These are phyloP conservation scores for Lacerta agilis DNA, from an alignment of 2,797 vertebrate genomes.

Conservation along the genomic window DNA sequence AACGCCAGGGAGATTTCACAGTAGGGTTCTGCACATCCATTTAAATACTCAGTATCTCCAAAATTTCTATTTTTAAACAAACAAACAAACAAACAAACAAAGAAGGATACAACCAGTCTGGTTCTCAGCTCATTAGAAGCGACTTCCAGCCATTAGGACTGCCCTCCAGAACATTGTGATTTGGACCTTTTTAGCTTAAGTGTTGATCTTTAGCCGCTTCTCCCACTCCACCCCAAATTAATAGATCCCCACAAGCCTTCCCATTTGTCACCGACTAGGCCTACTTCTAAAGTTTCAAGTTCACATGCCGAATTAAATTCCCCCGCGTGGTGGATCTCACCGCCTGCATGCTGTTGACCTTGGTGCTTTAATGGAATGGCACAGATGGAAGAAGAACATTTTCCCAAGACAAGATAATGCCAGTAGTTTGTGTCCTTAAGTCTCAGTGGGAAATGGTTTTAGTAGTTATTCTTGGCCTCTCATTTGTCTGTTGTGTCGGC, in stretches of 20 bases:
- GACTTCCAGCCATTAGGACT: not conserved
- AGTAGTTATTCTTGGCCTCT: constrained; percentile 34
- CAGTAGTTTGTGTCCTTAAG: constrained; percentile 8
- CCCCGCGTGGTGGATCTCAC: constrained; percentile 12
- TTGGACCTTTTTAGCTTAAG: not conserved
- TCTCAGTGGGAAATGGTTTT: constrained; percentile 38
- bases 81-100: no score
- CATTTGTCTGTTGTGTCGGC: constrained; percentile 35
- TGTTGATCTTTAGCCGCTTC: not conserved
- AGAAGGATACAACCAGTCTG: not conserved
- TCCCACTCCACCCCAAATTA: not conserved
- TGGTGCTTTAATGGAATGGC: constrained; percentile 22
- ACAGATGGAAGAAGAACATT: constrained; percentile 22
- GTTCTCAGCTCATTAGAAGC: not conserved
- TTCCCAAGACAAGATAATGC: constrained; percentile 10
- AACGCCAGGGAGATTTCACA: not conserved
- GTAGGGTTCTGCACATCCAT: not conserved
- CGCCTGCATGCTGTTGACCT: constrained; percentile 13
- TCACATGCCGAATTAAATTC: constrained; percentile 3
- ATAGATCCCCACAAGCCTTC: not conserved
- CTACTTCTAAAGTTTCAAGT: constrained; percentile 8
- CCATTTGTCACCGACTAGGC: constrained; percentile 1
- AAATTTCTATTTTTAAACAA: not conserved
- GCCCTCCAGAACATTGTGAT: not conserved
- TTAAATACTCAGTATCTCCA: not conserved